Base-by-base conservation (phyloP, 2,888 invertebrate species). In the Cryptosula pallasiana region DNA sequence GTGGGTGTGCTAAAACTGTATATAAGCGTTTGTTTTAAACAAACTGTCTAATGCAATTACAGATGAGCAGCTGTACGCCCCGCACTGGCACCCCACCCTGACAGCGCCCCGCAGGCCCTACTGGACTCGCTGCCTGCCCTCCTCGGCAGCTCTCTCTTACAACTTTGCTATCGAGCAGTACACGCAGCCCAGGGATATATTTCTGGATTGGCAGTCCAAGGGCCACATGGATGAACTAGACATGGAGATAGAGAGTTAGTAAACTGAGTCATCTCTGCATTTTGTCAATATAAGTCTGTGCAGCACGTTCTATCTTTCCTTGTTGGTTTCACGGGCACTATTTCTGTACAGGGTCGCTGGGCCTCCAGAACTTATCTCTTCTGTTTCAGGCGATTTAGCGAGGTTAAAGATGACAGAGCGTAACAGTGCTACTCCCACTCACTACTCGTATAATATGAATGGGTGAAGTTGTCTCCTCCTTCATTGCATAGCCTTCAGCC, bases 151-250 rank as follows among this genome's bases (percentile, higher is more conserved):
- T n/a, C 73, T 81, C 71, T 81, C 81, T 27, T 81, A 76, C 75
- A 81, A 81, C 76, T 81, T 80, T 76, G 81, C 81, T 55, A 77
- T 81, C 29, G 80, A 79, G 73, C 79, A 80, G 72, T 81, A 81
- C 29, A 35, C 36, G 3, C 70, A 36, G 16, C 70, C 35, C 35
- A 27, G 63, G 32, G 63, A 63, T 3, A 57, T 57, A n/a, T 57
- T n/a, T 23, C 16, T 5, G 45, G 57, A 57, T 23, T 23, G 13
- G 20, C 20, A 23, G 13, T n/a, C 20, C n/a, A 57, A 57, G 25
- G 20, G 5, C 9, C n/a, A 63, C n/a, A 63, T 63, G 27, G 63
- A 63, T 9, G 63, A 63, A 63, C 32, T 63, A 13, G 63, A 27
- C 9, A 32, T 63, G 27, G 63, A 29, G n/a, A 63, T 63, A 9